These are phyloP conservation scores for Eufriesea mexicana DNA, from an alignment of 1,140 invertebrate species.

Conservation along the genomic window DNA sequence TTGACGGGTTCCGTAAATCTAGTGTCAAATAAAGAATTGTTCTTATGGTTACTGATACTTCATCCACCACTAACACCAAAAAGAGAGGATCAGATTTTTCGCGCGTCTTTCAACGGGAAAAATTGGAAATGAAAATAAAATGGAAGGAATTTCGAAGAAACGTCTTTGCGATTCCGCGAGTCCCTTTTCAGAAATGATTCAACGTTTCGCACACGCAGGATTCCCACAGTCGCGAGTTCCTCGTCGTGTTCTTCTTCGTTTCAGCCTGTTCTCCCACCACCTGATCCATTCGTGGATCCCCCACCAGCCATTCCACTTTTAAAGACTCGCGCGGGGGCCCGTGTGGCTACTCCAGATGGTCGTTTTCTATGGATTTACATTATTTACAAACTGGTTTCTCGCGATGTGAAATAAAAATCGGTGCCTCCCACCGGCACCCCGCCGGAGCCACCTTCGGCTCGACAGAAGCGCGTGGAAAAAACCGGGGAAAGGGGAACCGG, in stretches of 20 bases:
- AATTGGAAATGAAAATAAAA: no score
- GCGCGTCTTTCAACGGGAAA: no score
- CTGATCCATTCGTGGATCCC: not conserved
- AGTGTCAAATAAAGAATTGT: no score
- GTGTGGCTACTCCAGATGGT: slow-evolving; percentile 45
- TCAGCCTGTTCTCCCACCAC: not conserved
- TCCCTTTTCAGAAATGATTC: slow-evolving; percentile 33
- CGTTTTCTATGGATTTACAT: slow-evolving; percentile 76
- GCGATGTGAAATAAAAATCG: slow-evolving; percentile 75
- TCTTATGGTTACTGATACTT: no score
- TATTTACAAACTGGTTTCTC: slow-evolving; percentile 78
- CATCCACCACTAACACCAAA: no score
- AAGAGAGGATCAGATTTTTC: no score
- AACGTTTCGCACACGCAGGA: slow-evolving; percentile 14
- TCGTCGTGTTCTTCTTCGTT: slow-evolving; percentile 8
- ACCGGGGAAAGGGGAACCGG: not conserved
- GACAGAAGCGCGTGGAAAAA: slow-evolving; percentile 36
- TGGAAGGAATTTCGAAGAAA: not conserved
- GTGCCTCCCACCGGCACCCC: slow-evolving; percentile 55
- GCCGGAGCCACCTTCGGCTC: slow-evolving; percentile 52
- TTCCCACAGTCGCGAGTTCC: slow-evolving; percentile 39
- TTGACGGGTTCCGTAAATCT: no score
- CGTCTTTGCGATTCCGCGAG: not conserved
- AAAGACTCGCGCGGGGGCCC: slow-evolving; percentile 64
- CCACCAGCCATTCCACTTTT: slow-evolving; percentile 67